Base-by-base conservation (phyloP, 2,797 vertebrate species). In the Acanthurus lineatus region DNA sequence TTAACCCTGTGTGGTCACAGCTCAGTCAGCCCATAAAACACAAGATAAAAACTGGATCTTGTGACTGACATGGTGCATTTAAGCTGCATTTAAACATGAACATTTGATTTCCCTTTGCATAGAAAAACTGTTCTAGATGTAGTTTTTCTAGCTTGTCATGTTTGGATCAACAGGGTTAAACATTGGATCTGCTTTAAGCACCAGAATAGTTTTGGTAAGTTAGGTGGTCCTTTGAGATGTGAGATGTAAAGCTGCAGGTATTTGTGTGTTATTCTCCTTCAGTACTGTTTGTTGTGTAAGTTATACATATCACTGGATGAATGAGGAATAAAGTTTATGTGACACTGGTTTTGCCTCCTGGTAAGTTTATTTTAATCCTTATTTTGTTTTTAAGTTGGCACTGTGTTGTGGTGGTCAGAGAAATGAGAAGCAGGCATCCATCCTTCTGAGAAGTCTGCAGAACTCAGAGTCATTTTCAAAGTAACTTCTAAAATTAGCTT, bases 321-420 rank as follows among this genome's bases (percentile, higher is more conserved):
- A 87, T 89, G 87, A 88, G 77, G 71, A 93, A 93, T 94, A 94
- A 94, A 94, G 81, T 83, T 70, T 48, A 44, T 70, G 45, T 82
- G 82, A 90, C 82, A 59, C 72, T 59, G 9, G 2, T 17, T 63
- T 48, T 59, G 67, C 22, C n/a, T 60, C 51, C 40, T 70, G n/a
- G 10, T 57, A 9, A 61, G 12, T 53, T 2, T 4, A 20, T 51
- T 56, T 47, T 70, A 12, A 14, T 7, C 20, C 28, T 32, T 32
- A 32, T 32, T 32, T 32, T 32, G 28, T 32, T 32, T 32, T 32
- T 5, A 32, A 9, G 42, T 22, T 56, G n/a, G 9, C 44, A 12
- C 9, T 57, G 22, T 48, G 56, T 17, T 66, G 15, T 22, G 9
- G 20, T 42, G 16, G 45, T 45, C 7, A 19, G 57, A 42, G 22